These are phyloP conservation scores for Cebus imitator DNA, from an alignment of 2,113 vertebrate species.

Conservation along the genomic window DNA sequence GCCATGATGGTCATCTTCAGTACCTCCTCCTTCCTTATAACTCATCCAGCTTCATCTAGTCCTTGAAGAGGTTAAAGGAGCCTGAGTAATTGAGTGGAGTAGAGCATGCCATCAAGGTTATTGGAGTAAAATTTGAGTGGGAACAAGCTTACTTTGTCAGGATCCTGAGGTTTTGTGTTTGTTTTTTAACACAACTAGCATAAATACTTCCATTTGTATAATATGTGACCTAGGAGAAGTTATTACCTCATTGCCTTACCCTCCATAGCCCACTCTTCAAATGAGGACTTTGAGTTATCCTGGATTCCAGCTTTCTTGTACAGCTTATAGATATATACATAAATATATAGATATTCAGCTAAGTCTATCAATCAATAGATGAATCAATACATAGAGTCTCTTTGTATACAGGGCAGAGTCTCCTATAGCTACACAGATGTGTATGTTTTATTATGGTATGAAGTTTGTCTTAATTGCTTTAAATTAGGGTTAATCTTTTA, in stretches of 20 bases:
- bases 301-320: background rate
- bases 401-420: background rate
- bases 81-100: background rate
- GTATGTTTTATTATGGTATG: background rate
- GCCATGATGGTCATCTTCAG: background rate
- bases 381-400: background rate
- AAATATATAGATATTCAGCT: background rate
- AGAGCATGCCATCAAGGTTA: background rate
- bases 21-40: background rate
- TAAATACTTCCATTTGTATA: background rate
- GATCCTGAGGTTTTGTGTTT: background rate
- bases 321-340: background rate
- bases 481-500: conserved; percentile 17
- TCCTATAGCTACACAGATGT: background rate
- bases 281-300: background rate
- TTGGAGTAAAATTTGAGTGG: background rate
- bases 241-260: background rate
- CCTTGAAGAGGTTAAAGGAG: background rate
- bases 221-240: background rate
- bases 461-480: background rate
- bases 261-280: background rate
- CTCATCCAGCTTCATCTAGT: background rate
- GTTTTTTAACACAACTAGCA: background rate
- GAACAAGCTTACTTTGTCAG: background rate
- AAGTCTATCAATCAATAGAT: background rate